Evolutionary conservation across 2,888 invertebrate genomes (phyloP), one percentile per base, ranked within the genome.

Genomic region (Temnothorax rugatulus): DNA sequence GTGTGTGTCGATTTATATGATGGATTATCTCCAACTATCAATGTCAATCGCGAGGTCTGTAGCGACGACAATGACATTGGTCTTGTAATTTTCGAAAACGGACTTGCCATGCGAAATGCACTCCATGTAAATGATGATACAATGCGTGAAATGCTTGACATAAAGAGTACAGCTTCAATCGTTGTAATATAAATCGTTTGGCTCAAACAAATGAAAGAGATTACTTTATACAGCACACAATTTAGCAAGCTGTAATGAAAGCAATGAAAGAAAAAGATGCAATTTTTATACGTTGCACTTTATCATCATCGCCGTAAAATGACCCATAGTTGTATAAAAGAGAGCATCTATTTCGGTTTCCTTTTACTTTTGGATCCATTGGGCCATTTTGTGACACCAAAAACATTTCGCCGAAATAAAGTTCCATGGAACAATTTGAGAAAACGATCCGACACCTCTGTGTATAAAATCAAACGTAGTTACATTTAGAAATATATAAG

Each of bases 221-320:
- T 90, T 84, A 87, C 87, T 90, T 90, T 88, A 88, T 87, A 90
- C 88, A 90, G 87, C 87, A 87, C 84, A 85, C 89, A 89, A 86
- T 90, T 88, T 81, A 84, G 84, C 84, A 89, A 89, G 86, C 89
- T 90, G 88, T 90, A 89, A 90, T 85, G 84, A 90, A 90, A 90
- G 90, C 90, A 90, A 90, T 88, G 90, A 90, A 90, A 90, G 90
- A 90, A 90, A 88, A 89, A 86, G 86, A 90, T 86, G 90, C 90
- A 90, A 90, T 90, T 90, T 90, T 90, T 90, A 90, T 90, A 90
- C 90, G 90, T 90, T 90, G 89, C 90, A 86, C 82, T 86, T 81
- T 75, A 86, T 86, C 84, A 88, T 90, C 88, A 86, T 90, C 86
- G 89, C 89, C 86, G 82, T 87, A 89, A 86, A 89, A 86, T 85